phyloP scores from a whole-genome alignment of 92 coral and sea anemone genomes.

The Montipora capitata region DNA sequence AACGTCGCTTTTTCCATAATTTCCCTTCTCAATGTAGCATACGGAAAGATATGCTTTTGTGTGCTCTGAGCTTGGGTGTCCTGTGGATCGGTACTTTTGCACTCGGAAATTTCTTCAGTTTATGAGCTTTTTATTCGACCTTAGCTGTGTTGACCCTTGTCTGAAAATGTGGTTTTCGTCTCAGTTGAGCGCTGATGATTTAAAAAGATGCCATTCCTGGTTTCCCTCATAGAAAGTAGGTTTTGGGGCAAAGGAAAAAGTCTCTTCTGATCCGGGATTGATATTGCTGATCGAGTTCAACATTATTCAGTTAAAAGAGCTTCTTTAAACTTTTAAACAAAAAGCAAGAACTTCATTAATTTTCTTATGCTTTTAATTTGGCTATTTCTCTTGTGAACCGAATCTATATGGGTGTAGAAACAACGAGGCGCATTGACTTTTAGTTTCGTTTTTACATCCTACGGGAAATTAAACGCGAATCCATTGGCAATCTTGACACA shows the following conservation, averaged over 20 bases:
- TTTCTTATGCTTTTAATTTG: background rate
- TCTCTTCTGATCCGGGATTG: too few relatives aligned
- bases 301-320: background rate
- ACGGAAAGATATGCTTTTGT: too few relatives aligned
- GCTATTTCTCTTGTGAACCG: background rate
- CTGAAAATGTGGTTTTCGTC: background rate
- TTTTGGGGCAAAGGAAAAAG: background rate
- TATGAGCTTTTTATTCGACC: background rate
- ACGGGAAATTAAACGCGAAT: background rate
- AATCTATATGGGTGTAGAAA: background rate
- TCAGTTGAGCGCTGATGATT: background rate
- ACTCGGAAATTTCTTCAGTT: background rate
- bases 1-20: too few relatives aligned
- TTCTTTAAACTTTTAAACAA: background rate
- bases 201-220: background rate
- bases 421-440: background rate
- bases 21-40: too few relatives aligned
- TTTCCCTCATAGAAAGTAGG: background rate
- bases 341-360: background rate
- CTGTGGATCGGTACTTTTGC: background rate
- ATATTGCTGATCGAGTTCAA: background rate
- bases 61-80: background rate
- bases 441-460: background rate
- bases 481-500: background rate
- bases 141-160: background rate